Evolutionary conservation across 1,140 invertebrate species (phyloP).

Genomic region (Trialeurodes vaporariorum): DNA sequence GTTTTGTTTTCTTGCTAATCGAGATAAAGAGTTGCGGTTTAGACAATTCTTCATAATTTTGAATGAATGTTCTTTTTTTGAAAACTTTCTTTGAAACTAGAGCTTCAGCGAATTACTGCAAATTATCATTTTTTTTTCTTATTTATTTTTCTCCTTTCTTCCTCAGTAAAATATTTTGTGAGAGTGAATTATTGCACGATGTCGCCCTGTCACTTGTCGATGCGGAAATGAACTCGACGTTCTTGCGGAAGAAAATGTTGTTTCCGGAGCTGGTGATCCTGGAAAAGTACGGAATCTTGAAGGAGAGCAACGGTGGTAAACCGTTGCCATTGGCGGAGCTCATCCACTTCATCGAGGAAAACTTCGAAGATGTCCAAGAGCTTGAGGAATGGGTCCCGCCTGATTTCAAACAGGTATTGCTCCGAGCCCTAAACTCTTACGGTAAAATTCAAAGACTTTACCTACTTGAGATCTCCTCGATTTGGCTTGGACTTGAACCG

Average conservation of each 20-base stretch:
- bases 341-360: not conserved
- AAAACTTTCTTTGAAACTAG: no score
- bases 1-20: no score
- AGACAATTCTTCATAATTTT: no score
- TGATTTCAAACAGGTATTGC: not conserved
- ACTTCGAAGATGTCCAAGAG: not conserved
- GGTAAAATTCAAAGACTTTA: no score
- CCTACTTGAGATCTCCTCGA: no score
- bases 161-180: not conserved
- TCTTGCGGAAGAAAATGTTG: not conserved
- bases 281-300: not conserved
- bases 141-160: no score
- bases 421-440: no score
- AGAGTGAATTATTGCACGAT: not conserved
- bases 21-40: no score
- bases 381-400: not conserved
- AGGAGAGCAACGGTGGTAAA: not conserved
- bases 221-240: not conserved
- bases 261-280: not conserved
- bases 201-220: not conserved
- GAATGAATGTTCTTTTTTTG: no score
- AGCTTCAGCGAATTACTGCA: no score
- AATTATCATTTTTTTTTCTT: no score
- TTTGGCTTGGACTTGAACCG: no score
- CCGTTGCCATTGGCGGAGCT: not conserved